Percentiles rank a stretch among this genome's conserved stretches.
Conservation (phyloP, 2,113 vertebrate genomes). For the Lathamus discolor region DNA sequence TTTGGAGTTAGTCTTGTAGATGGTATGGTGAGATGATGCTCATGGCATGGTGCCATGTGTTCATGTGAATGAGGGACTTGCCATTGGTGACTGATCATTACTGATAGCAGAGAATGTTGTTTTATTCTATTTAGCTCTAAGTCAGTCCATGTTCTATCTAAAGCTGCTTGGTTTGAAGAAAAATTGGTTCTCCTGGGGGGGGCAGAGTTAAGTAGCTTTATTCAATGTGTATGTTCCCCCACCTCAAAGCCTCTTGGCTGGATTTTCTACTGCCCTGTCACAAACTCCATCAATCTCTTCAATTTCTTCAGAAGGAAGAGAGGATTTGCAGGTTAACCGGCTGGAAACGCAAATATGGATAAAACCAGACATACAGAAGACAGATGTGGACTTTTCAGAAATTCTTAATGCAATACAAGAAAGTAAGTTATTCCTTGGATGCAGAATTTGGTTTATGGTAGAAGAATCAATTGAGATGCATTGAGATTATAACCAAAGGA, state of each 20-base stretch:
- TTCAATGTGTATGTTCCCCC: conserved; percentile 27
- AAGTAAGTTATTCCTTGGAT: conserved; percentile 76
- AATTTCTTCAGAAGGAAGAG: conserved; percentile 80
- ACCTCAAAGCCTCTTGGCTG: conserved; percentile 23
- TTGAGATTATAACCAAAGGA: conserved; percentile 8
- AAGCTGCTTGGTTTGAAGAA: background rate
- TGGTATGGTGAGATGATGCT: background rate
- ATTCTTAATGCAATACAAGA: conserved; percentile 84
- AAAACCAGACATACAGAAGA: conserved; percentile 73
- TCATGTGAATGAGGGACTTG: accelerated
- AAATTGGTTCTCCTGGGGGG: background rate
- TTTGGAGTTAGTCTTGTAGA: background rate
- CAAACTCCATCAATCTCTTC: conserved; percentile 75
- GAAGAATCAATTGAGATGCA: background rate
- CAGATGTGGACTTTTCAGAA: conserved; percentile 82
- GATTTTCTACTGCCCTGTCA: conserved; percentile 46
- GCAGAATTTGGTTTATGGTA: conserved; percentile 13
- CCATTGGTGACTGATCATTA: background rate
- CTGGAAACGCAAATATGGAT: conserved; percentile 76
- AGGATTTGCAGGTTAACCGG: conserved; percentile 77
- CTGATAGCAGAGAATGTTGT: background rate
- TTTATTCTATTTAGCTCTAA: background rate
- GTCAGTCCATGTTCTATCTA: background rate
- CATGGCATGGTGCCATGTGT: background rate
- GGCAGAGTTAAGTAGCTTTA: background rate